A percentile compares a stretch with the other conserved stretches of the same genome.
phyloP scores from a whole-genome alignment of 1,140 invertebrate genomes.

The Polyergus mexicanus region DNA sequence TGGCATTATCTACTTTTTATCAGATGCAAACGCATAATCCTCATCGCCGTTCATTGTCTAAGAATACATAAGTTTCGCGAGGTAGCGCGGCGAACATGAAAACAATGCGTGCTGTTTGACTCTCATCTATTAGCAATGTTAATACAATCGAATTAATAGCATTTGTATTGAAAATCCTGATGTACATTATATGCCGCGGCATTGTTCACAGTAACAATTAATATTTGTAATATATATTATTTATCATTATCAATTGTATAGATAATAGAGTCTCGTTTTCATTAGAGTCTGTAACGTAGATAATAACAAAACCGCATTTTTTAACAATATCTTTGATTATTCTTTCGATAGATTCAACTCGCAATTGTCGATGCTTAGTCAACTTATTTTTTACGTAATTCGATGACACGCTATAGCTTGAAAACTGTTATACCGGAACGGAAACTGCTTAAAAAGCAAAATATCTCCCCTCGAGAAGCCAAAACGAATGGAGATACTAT shows the following conservation, averaged over 20 bases:
- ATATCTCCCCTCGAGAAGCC: not conserved
- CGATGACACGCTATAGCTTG: constrained; percentile 27
- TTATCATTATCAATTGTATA: constrained; percentile 5
- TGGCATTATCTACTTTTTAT: not conserved
- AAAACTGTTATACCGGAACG: constrained; percentile 10
- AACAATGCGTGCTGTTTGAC: not conserved
- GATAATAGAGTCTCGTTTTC: not conserved
- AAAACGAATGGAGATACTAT: constrained; percentile 13
- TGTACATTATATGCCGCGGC: not conserved
- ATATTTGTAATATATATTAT: not conserved
- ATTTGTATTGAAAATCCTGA: constrained; percentile 44
- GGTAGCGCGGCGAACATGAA: not conserved
- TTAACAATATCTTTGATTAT: not conserved
- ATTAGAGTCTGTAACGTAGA: not conserved
- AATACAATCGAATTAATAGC: not conserved
- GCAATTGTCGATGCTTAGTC: constrained; percentile 1
- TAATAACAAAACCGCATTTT: not conserved
- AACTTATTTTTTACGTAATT: constrained; percentile 9
- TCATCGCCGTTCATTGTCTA: not conserved
- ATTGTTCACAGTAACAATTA: constrained; percentile 32
- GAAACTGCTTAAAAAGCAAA: constrained; percentile 53
- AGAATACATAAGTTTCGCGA: not conserved
- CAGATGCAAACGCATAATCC: not conserved
- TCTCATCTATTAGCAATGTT: not conserved
- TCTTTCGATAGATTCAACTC: not conserved